phyloP scores from a whole-genome alignment of 2,797 vertebrate species.

The Labeo calbasu region DNA sequence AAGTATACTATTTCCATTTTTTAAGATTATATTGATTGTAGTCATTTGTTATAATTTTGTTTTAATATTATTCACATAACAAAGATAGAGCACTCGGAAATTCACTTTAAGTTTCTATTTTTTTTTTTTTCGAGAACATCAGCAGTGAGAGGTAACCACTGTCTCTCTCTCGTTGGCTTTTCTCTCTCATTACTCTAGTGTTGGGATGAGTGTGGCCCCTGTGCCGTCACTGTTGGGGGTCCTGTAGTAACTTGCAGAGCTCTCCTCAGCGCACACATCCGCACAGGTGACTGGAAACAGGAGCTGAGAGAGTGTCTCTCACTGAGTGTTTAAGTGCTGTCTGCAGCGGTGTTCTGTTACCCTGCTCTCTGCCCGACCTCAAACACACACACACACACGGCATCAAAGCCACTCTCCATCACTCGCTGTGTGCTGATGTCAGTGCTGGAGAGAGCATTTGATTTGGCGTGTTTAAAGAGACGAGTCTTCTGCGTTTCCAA shows the following conservation, averaged over 20 bases:
- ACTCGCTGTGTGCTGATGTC: slow-evolving; percentile 57
- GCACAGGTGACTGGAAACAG: slow-evolving; percentile 72
- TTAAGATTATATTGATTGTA: neutral
- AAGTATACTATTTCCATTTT: neutral
- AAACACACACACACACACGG: slow-evolving; percentile 51
- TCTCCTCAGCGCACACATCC: slow-evolving; percentile 45
- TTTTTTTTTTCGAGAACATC: neutral
- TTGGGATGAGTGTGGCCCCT: slow-evolving; percentile 36
- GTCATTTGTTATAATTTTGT: neutral
- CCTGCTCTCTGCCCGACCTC: slow-evolving; percentile 64
- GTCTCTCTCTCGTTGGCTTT: neutral
- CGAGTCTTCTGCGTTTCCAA: slow-evolving; percentile 46
- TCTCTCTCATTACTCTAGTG: neutral
- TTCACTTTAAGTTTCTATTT: neutral
- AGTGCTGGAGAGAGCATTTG: slow-evolving; percentile 61
- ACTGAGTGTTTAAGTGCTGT: slow-evolving; percentile 73
- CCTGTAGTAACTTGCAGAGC: slow-evolving; percentile 71
- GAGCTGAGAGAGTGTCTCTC: slow-evolving; percentile 63
- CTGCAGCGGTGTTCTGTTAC: slow-evolving; percentile 74
- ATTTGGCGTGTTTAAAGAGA: slow-evolving; percentile 56
- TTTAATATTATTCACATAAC: neutral
- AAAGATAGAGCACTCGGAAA: neutral
- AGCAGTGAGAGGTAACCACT: neutral
- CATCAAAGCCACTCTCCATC: slow-evolving; percentile 65
- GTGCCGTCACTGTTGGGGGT: slow-evolving; percentile 44